Base-by-base conservation (phyloP, 2,888 invertebrate genomes). In the Schizaphis graminum region DNA sequence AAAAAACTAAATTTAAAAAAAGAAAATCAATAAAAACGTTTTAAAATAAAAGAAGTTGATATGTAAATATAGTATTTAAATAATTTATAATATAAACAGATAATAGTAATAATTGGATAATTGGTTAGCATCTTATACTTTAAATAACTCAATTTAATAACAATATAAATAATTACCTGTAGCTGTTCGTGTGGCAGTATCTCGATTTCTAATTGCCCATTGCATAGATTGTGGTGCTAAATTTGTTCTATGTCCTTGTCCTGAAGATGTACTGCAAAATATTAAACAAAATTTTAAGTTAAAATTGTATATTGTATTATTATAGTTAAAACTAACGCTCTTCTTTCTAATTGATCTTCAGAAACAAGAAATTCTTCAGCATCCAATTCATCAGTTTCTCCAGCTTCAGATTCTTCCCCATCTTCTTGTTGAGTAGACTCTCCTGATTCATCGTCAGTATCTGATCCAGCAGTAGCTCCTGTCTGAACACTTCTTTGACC, bases 141-240 rank as follows among this genome's bases (percentile, higher is more conserved):
- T 26, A 7, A 13, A n/a, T 28, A 28, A 61, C n/a, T 67, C 11
- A 67, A 35, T 67, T 67, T 35, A 67, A 35, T 7, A 35, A 35
- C 21, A 77, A 88, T 84, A 56, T 85, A 61, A 92, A 94, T 67
- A 94, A 94, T 94, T 95, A 94, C 94, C 94, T 95, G 95, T 95
- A 95, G 95, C 95, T 67, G 95, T 95, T 94, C 97, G 97, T 10
- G 96, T 96, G 90, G 95, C 96, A 10, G 97, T 96, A 95, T 97
- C 97, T 90, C 98, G 97, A 87, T 97, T 97, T 95, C 99, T 97
- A 95, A 99, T 98, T 0, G 99, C 99, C 99, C 99, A 99, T 96
- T 99, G 99, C 98, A 99, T 99, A 94, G 98, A 98, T 95, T 99
- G 98, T 13, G 99, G 99, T 13, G 99, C 98, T 94, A 99, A 96